phyloP scores from a whole-genome alignment of 1,140 invertebrate species.

The Lepidostoma basale region DNA sequence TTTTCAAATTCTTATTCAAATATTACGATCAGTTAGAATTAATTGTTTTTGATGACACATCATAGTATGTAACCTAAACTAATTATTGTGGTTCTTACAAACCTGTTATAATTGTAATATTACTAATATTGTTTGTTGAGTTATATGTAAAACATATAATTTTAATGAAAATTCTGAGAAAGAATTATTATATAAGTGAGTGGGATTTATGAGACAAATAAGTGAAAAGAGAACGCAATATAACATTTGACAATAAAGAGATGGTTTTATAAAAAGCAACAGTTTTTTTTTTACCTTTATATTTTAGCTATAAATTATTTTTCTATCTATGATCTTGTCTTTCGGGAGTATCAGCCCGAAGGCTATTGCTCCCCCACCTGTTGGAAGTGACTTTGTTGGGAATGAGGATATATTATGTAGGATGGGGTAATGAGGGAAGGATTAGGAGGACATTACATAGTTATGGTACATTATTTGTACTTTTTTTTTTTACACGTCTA shows the following conservation, averaged over 20 bases:
- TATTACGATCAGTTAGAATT: too few species aligned
- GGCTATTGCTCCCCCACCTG: not conserved
- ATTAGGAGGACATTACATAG: too few species aligned
- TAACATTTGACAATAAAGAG: conserved; percentile 34
- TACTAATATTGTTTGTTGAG: not conserved
- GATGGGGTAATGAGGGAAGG: not conserved
- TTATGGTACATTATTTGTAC: too few species aligned
- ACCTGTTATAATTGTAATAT: not conserved
- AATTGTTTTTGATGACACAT: too few species aligned
- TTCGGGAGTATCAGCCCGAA: not conserved
- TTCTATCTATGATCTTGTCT: not conserved
- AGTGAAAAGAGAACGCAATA: conserved; percentile 17
- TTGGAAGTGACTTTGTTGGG: not conserved
- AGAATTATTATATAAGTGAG: conserved; percentile 24
- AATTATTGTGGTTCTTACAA: too few species aligned
- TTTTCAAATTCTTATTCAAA: too few species aligned
- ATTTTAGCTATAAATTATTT: too few species aligned
- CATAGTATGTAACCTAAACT: too few species aligned
- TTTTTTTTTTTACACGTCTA: too few species aligned
- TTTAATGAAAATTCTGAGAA: not conserved
- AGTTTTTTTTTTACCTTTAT: not conserved
- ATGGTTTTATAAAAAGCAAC: conserved; percentile 19
- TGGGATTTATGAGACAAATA: conserved; percentile 14
- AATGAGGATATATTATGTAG: not conserved
- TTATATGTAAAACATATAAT: not conserved